A percentile compares a stretch with the other conserved stretches of the same genome.
Conservation (phyloP, 2,888 invertebrate genomes). For the Crocallis elinguaria region DNA sequence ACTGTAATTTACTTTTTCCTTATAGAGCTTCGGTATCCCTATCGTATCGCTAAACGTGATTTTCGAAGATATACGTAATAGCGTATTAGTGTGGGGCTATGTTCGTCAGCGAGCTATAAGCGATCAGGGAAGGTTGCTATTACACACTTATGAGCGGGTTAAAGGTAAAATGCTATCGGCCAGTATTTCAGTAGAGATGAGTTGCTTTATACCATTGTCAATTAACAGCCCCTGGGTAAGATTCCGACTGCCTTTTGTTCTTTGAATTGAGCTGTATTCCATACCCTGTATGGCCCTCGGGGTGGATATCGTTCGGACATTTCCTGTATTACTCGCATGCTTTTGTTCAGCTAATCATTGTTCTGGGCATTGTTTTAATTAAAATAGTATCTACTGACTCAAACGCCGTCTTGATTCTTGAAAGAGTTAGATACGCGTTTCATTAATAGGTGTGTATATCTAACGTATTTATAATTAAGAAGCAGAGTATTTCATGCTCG, state of each 20-base stretch:
- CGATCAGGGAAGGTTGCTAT: constrained; percentile 40
- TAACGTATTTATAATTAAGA: no score
- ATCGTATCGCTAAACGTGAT: constrained; percentile 50
- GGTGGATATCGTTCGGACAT: constrained; percentile 73
- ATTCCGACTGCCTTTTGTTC: constrained; percentile 78
- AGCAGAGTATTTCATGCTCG: no score
- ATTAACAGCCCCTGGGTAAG: constrained; percentile 74
- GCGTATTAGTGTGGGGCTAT: constrained; percentile 49
- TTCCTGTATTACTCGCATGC: constrained; percentile 78
- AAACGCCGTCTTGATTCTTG: constrained; percentile 4
- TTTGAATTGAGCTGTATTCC: constrained; percentile 69
- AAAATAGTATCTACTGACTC: constrained; percentile 66
- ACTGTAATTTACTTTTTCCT: constrained; percentile 52
- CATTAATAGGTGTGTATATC: no score
- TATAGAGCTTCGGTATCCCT: constrained; percentile 46
- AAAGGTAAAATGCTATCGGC: constrained; percentile 68
- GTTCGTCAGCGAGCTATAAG: constrained; percentile 48
- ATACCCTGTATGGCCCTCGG: constrained; percentile 73
- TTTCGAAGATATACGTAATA: constrained; percentile 54
- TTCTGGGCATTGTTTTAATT: constrained; percentile 70
- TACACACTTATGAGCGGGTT: constrained; percentile 62
- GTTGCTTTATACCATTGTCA: constrained; percentile 71
- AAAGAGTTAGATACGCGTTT: no score
- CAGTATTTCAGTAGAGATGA: constrained; percentile 63
- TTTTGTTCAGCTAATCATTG: constrained; percentile 65